Conservation (phyloP, 2,113 vertebrate species). For the Scophthalmus maximus region DNA sequence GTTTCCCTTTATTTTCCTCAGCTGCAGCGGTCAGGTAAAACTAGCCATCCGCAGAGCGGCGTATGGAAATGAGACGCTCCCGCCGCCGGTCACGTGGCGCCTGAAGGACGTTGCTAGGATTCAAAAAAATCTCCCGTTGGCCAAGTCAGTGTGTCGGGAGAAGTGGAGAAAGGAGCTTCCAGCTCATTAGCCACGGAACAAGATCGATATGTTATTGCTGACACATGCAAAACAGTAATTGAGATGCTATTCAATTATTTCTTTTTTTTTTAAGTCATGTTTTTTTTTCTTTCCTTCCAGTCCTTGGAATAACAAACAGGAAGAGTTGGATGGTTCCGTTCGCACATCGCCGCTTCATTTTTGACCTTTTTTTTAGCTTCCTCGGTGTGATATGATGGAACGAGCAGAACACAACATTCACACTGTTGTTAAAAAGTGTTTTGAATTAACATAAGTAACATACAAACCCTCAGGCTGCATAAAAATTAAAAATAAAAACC, state of each 20-base stretch:
- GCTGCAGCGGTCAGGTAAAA: constrained; percentile 46
- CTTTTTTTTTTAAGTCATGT: background rate
- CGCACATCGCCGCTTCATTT: constrained; percentile 2
- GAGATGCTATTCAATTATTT: constrained; percentile 30
- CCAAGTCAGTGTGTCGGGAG: constrained; percentile 33
- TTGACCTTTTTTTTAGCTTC: constrained; percentile 34
- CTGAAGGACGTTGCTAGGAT: constrained; percentile 68
- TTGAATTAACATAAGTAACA: constrained; percentile 9
- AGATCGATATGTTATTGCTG: constrained; percentile 46
- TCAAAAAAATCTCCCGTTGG: constrained; percentile 41
- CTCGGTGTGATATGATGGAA: background rate
- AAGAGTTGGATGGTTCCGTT: background rate
- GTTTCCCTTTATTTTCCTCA: constrained; percentile 66
- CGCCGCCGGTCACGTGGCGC: constrained; percentile 26
- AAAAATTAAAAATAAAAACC: background rate
- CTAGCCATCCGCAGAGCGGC: constrained; percentile 43
- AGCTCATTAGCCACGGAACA: constrained; percentile 60
- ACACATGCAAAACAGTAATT: constrained; percentile 18
- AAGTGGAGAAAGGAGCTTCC: constrained; percentile 42
- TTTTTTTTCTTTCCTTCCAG: too few relatives aligned
- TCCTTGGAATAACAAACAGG: constrained; percentile 17
- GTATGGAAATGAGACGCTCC: constrained; percentile 58
- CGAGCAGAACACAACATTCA: background rate
- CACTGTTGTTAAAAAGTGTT: background rate
- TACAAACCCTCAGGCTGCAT: constrained; percentile 12